Evolutionary conservation across 2,888 invertebrate species (phyloP).

Genomic region (Alloplasta piceator): DNA sequence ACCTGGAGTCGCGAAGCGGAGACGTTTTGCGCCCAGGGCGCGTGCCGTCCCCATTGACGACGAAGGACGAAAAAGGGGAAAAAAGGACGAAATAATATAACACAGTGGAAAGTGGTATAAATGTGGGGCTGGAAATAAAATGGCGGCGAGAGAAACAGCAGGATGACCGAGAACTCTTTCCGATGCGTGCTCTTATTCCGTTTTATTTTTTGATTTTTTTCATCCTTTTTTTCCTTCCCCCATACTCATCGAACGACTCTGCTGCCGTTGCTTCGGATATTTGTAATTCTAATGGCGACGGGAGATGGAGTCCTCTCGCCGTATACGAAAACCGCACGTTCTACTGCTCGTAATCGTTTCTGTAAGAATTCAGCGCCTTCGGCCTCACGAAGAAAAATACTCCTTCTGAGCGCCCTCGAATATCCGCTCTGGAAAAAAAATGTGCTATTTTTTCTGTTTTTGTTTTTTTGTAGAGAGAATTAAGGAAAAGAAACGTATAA

Average conservation of each 20-base stretch:
- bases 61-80: constrained; percentile 38
- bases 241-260: constrained; percentile 70
- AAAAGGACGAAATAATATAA: constrained; percentile 26
- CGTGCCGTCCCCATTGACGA: constrained; percentile 72
- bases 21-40: constrained; percentile 78
- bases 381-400: constrained; percentile 42
- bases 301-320: constrained; percentile 39
- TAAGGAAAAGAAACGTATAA: too few species aligned
- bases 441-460: background rate
- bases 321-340: constrained; percentile 40
- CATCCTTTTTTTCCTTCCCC: constrained; percentile 65
- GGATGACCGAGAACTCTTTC: background rate
- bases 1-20: constrained; percentile 59
- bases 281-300: constrained; percentile 79
- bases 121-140: constrained; percentile 44
- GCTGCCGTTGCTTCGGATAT: constrained; percentile 72
- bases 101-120: background rate
- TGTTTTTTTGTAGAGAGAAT: background rate
- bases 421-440: background rate
- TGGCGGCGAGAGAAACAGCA: constrained; percentile 23
- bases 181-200: constrained; percentile 33
- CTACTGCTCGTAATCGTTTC: constrained; percentile 39
- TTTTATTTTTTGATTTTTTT: too few species aligned
- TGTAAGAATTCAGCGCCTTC: constrained; percentile 55
- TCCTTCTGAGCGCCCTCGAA: background rate